These are phyloP conservation scores for Nebria salina DNA, from an alignment of 2,888 invertebrate species.

Conservation along the genomic window DNA sequence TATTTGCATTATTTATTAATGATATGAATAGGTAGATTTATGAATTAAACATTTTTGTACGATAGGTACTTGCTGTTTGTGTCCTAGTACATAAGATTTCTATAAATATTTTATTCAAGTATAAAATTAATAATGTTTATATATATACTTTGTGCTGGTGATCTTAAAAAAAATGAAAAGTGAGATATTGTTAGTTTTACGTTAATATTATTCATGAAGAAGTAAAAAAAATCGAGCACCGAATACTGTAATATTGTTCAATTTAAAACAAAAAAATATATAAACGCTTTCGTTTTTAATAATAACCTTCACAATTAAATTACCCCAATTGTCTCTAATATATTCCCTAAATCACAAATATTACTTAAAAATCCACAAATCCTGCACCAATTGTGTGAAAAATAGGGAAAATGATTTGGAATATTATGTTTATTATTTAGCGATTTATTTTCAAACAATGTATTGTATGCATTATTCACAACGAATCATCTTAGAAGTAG, in stretches of 20 bases:
- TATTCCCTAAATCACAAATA: neutral
- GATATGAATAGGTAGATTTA: conserved; percentile 20
- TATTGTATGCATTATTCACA: conserved; percentile 16
- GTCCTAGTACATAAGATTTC: conserved; percentile 42
- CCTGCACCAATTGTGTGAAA: neutral
- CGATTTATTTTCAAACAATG: conserved; percentile 21
- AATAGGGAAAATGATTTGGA: neutral
- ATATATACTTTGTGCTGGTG: conserved; percentile 37
- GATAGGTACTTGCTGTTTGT: conserved; percentile 45
- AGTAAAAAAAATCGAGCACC: conserved; percentile 38
- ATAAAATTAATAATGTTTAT: conserved; percentile 28
- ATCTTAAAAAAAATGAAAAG: conserved; percentile 35
- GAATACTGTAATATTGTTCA: conserved; percentile 46
- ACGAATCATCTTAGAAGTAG: neutral
- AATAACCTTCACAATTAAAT: conserved; percentile 2
- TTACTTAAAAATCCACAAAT: neutral
- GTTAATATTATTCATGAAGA: conserved; percentile 27
- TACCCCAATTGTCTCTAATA: neutral
- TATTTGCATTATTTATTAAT: neutral
- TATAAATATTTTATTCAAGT: conserved; percentile 41
- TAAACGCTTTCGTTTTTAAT: conserved; percentile 45
- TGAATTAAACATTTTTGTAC: conserved; percentile 45
- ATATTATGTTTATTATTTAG: conserved; percentile 17
- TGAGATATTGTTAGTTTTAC: conserved; percentile 42
- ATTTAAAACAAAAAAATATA: conserved; percentile 36